Evolutionary conservation across 2,113 vertebrate genomes (phyloP), one percentile per base, ranked within the genome.

Genomic region (Microcebus tavaratra): DNA sequence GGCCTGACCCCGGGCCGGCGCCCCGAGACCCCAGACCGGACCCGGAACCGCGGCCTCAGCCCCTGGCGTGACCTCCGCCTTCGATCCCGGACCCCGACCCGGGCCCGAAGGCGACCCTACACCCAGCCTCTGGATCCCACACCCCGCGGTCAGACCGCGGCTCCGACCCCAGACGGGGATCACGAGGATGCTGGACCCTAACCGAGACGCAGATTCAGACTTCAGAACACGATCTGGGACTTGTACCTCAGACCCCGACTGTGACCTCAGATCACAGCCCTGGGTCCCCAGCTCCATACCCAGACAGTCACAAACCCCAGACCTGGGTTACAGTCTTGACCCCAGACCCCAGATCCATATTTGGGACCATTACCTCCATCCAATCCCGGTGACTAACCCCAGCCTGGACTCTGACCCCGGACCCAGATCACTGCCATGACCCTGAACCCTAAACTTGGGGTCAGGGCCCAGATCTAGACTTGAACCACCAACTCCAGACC

Each of bases 91-190:
- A n/a, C 53, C 70, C 15, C 1, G 67, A 8, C 18, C 72, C 13
- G 23, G 59, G 50, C 15, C 68, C 4, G 27, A 29, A n/a, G 70
- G 61, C 31, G 9, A 36, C 45, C 50, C 80, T 10, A 55, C 27
- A 57, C 61, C 29, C 55, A 39, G 29, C 1, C 29, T 29, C 55
- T 8, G 48, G 63, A 68, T 39, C 17, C 27, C 13, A 15, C n/a
- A 12, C 55, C 36, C 57, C 21, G 55, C 65, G 0, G 1, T 31
- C 55, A 23, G 61, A 18, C 42, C 65, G 0, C 1, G 0, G n/a
- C 27, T 4, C 6, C 25, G 55, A n/a, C n/a, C 61, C 59, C 53
- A 39, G 34, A 13, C 45, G 29, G 23, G 53, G 25, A 61, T 36
- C 6, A 25, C 50, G 20, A 21, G 78, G 45, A 75, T 27, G 50